A percentile compares a stretch with the other conserved stretches of the same genome.
Conservation (phyloP, 2,797 vertebrate genomes). For the Natrix natrix region DNA sequence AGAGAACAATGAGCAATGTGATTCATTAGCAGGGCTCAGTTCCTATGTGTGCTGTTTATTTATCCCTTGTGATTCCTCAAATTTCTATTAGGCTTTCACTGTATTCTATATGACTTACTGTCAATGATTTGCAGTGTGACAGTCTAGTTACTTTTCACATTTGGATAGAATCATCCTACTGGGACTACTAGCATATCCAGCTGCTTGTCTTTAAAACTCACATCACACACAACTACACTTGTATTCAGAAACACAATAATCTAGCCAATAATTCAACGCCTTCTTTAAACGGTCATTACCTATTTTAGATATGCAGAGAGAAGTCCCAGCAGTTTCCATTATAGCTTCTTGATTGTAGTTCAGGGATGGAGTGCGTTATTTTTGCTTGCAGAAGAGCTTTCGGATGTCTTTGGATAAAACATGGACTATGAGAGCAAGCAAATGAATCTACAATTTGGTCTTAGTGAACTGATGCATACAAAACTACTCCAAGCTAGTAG, state of each 20-base stretch:
- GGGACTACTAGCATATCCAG: not conserved
- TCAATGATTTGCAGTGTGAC: slow-evolving; percentile 28
- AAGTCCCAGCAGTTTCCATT: not conserved
- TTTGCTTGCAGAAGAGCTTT: not conserved
- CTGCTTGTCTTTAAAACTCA: not conserved
- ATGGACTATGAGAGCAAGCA: not conserved
- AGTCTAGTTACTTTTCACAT: slow-evolving; percentile 19
- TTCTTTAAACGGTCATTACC: not conserved
- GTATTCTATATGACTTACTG: not conserved
- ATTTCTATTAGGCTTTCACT: not conserved
- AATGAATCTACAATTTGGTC: not conserved
- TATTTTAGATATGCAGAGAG: not conserved
- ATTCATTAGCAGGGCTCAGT: slow-evolving; percentile 34
- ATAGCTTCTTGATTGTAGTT: not conserved
- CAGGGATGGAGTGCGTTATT: not conserved
- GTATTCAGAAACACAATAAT: not conserved
- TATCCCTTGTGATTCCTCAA: not conserved
- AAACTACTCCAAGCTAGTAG: not conserved
- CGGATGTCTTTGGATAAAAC: not conserved
- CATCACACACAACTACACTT: not conserved
- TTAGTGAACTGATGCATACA: not conserved
- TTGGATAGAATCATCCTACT: not conserved
- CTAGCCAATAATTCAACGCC: not conserved
- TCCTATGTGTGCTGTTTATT: slow-evolving; percentile 31
- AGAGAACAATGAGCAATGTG: slow-evolving; percentile 41